These are phyloP conservation scores for Eolophus roseicapilla DNA, from an alignment of 2,113 vertebrate species.

Conservation along the genomic window DNA sequence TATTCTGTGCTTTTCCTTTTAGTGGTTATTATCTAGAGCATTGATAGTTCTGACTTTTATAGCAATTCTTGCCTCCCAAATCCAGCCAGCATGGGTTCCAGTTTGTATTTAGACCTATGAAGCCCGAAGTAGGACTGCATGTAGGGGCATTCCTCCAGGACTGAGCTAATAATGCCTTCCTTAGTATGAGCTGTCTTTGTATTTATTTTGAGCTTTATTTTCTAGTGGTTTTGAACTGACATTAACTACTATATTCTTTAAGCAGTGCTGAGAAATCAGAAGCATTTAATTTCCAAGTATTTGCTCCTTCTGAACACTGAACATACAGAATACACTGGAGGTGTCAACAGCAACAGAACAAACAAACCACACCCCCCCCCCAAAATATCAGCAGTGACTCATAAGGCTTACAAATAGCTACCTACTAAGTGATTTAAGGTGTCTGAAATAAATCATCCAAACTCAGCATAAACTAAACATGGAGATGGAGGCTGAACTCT, in stretches of 20 bases:
- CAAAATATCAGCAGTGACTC: conserved; percentile 29
- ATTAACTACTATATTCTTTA: not conserved
- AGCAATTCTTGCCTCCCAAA: not conserved
- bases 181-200: not conserved
- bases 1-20: not conserved
- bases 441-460: not conserved
- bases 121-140: not conserved
- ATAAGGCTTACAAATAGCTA: not conserved
- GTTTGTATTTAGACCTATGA: not conserved
- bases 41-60: not conserved
- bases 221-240: not conserved
- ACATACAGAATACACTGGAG: not conserved
- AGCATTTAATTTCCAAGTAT: not conserved
- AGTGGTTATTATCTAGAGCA: not conserved
- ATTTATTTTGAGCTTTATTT: not conserved
- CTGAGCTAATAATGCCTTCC: not conserved
- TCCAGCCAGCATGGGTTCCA: not conserved
- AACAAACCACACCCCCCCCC: not conserved
- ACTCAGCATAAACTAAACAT: not conserved
- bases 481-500: not conserved
- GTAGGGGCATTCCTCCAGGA: not conserved
- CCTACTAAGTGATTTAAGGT: not conserved
- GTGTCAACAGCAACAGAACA: not conserved
- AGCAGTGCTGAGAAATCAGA: not conserved
- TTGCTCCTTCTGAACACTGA: not conserved